Base-by-base conservation (phyloP, 2,113 vertebrate species). In the Scartelaos histophorus region DNA sequence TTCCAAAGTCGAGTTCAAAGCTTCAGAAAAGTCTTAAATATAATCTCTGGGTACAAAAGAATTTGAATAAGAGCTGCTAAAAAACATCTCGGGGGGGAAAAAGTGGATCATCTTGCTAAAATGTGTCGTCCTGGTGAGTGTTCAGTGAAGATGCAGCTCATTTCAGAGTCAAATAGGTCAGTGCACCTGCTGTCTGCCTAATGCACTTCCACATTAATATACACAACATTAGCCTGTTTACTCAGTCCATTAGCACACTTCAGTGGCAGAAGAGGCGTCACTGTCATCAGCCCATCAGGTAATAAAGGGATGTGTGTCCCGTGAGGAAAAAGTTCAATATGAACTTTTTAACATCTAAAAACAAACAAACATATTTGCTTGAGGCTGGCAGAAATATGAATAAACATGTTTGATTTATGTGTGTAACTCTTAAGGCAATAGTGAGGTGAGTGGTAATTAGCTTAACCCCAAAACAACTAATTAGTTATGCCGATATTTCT, bases 41-140 rank as follows among this genome's bases (percentile, higher is more conserved):
- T 64, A 77, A 73, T 83, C 76, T 69, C 0, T 35, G 54, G 46
- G 66, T 45, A 47, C 34, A 54, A 46, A 69, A 58, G 76, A 73
- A 79, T 86, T 80, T 79, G n/a, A 67, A 64, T 73, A 70, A 79
- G 64, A 71, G 70, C 58, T 34, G 34, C 45, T 45, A 16, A 73
- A n/a, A 78, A 22, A 64, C n/a, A 47, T 66, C 35, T 74, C 13
- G n/a, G 13, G 24, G 24, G 29, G 7, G 38, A 10, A 43, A 21
- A 66, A 64, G 61, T 47, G 49, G 3, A 56, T 76, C 49, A 56
- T 69, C 54, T 54, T 51, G 13, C 35, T 15, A 19, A 7, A 51
- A 60, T 62, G 47, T n/a, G 70, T 29, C 12, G 70, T 29, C 12
- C 54, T 22, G 22, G 51, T 53, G 67, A 34, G 51, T 57, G 17